These are phyloP conservation scores for Typhlichthys eigenmanni DNA, from an alignment of 2,797 vertebrate species.

Conservation along the genomic window DNA sequence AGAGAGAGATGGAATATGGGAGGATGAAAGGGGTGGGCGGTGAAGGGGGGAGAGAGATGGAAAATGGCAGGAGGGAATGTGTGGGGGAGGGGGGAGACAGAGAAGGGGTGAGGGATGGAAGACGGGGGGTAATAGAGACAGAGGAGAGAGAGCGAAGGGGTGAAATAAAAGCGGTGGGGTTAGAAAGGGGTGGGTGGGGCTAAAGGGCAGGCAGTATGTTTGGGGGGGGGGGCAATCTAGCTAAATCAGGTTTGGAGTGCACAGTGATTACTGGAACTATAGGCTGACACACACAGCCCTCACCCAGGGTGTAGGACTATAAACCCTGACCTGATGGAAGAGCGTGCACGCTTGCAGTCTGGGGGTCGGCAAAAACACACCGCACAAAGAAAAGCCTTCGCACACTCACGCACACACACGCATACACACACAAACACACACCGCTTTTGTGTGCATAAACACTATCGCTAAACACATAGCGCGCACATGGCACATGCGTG, in stretches of 20 bases:
- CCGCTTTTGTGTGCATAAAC: too few relatives aligned
- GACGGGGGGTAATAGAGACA: conserved; percentile 24
- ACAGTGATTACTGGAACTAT: conserved; percentile 74
- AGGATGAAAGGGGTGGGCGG: not conserved
- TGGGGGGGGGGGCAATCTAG: conserved; percentile 58
- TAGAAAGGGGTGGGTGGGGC: conserved; percentile 19
- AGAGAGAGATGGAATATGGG: conserved; percentile 7
- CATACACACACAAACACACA: not conserved
- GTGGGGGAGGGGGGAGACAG: conserved; percentile 27
- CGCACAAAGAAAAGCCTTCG: conserved; percentile 25
- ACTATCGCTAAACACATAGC: too few relatives aligned
- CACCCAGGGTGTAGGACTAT: conserved; percentile 53
- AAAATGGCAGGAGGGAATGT: conserved; percentile 20
- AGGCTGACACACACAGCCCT: conserved; percentile 70
- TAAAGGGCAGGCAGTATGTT: conserved; percentile 10
- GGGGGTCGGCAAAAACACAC: too few relatives aligned
- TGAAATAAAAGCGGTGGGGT: conserved; percentile 5
- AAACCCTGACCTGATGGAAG: conserved; percentile 4
- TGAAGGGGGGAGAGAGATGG: not conserved
- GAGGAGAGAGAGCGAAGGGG: conserved; percentile 23
- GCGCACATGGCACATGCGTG: too few relatives aligned
- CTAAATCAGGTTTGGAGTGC: conserved; percentile 77
- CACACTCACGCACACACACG: not conserved
- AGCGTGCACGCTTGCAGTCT: not conserved
- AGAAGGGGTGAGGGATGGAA: conserved; percentile 24